Percentiles rank a stretch among this genome's conserved stretches.
Evolutionary conservation across 2,888 invertebrate genomes (phyloP).

Genomic region (Brachycybe producta): DNA sequence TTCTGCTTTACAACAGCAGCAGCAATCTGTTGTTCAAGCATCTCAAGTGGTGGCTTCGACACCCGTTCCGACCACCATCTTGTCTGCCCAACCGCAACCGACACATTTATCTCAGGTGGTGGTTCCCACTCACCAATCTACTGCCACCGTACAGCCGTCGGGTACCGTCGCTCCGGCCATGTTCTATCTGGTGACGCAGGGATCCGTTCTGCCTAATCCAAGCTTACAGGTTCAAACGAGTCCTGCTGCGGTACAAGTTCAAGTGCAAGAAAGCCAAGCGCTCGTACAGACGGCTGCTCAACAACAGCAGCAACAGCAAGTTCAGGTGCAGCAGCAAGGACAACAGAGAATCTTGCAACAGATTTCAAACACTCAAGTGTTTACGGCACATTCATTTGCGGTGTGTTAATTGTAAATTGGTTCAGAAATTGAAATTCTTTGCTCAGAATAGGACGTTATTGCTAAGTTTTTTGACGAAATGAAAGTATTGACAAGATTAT

Average conservation of each 20-base stretch:
- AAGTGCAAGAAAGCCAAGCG: neutral
- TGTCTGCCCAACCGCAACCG: conserved; percentile 10
- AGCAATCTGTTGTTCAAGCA: conserved; percentile 4
- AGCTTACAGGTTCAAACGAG: conserved; percentile 6
- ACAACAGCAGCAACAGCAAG: neutral
- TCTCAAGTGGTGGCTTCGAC: neutral
- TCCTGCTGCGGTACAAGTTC: neutral
- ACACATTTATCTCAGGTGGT: conserved; percentile 7
- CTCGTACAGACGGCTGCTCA: neutral
- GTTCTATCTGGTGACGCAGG: conserved; percentile 9
- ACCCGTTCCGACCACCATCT: neutral
- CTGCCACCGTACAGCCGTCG: neutral
- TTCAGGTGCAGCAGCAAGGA: conserved; percentile 1
- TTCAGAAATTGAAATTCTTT: neutral
- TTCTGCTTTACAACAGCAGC: conserved; percentile 1
- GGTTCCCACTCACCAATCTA: conserved; percentile 2
- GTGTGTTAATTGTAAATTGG: neutral
- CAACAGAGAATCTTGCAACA: conserved; percentile 9
- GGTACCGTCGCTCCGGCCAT: neutral
- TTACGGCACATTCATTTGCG: conserved; percentile 8
- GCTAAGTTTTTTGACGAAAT: neutral
- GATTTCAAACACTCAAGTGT: neutral
- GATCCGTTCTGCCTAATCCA: neutral
- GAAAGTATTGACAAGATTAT: neutral
- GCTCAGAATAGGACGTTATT: neutral